phyloP scores from a whole-genome alignment of 2,888 invertebrate genomes.

The Ariolimax columbianus region DNA sequence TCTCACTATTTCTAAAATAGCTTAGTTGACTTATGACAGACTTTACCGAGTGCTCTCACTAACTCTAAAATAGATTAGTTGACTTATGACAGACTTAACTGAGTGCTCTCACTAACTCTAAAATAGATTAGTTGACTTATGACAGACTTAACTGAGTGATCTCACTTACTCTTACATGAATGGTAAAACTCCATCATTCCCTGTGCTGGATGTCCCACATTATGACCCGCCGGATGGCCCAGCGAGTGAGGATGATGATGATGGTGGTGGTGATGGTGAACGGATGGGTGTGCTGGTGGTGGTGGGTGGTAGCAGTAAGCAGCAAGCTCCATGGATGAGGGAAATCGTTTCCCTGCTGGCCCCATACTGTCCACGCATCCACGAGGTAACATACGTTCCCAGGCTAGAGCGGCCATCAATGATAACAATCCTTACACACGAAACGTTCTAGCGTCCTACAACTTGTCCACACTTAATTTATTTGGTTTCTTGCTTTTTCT shows the following conservation, averaged over 20 bases:
- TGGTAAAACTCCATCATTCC: conserved; percentile 98
- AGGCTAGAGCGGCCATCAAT: conserved; percentile 35
- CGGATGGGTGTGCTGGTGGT: conserved; percentile 20
- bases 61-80: too few species aligned
- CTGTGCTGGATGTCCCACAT: conserved; percentile 80
- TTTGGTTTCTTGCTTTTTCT: too few species aligned
- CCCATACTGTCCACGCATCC: conserved; percentile 58
- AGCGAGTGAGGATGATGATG: conserved; percentile 24
- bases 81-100: too few species aligned
- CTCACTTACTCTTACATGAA: conserved; percentile 45
- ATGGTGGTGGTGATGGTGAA: conserved; percentile 34
- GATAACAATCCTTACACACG: background rate
- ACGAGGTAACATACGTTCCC: conserved; percentile 45
- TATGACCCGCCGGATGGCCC: conserved; percentile 13
- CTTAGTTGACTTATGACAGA: too few species aligned
- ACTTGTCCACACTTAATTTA: too few species aligned
- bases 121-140: too few species aligned
- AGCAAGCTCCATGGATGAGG: conserved; percentile 40
- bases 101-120: too few species aligned
- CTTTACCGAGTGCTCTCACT: too few species aligned
- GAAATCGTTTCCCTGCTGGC: conserved; percentile 63
- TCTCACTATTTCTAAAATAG: too few species aligned
- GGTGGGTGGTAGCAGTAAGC: conserved; percentile 48
- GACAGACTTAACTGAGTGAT: too few species aligned
- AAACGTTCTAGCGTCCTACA: too few species aligned